Evolutionary conservation across 2,888 invertebrate species (phyloP).

Genomic region (Ectropis crepuscularia): DNA sequence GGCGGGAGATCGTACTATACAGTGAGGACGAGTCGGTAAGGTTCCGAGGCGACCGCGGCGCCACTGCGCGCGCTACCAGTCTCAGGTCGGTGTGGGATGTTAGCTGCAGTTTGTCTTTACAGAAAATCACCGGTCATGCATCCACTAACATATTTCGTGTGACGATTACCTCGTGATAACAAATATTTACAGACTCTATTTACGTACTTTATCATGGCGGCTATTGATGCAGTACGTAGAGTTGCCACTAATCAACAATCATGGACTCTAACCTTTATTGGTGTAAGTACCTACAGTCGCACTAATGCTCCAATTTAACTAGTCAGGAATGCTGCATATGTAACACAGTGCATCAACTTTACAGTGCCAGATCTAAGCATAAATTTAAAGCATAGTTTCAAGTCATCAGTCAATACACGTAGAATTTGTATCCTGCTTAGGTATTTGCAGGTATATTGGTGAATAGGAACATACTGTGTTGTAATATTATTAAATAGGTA

Average conservation of each 20-base stretch:
- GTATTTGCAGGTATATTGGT: not conserved
- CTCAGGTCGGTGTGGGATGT: conserved; percentile 71
- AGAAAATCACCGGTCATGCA: conserved; percentile 78
- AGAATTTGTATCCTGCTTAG: conserved; percentile 6
- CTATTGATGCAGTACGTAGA: conserved; percentile 29
- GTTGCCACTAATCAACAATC: conserved; percentile 36
- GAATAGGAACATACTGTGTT: conserved; percentile 2
- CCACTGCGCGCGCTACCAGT: conserved; percentile 66
- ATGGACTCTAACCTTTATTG: conserved; percentile 21
- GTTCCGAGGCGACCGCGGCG: conserved; percentile 58
- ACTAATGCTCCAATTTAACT: conserved; percentile 43
- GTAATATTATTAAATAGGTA: conserved; percentile 10
- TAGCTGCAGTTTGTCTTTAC: conserved; percentile 82
- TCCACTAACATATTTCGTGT: conserved; percentile 50
- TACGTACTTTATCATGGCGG: conserved; percentile 25
- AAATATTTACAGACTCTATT: conserved; percentile 35
- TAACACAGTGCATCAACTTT: conserved; percentile 72
- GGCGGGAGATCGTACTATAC: conserved; percentile 65
- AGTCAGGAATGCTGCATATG: conserved; percentile 43
- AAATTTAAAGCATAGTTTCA: conserved; percentile 40
- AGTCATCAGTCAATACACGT: conserved; percentile 16
- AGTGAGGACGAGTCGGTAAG: conserved; percentile 56
- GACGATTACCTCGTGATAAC: conserved; percentile 17
- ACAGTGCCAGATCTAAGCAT: conserved; percentile 67
- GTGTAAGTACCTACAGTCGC: conserved; percentile 30